Conservation (phyloP, 2,888 invertebrate species). For the Lordiphosa fenestrarum region DNA sequence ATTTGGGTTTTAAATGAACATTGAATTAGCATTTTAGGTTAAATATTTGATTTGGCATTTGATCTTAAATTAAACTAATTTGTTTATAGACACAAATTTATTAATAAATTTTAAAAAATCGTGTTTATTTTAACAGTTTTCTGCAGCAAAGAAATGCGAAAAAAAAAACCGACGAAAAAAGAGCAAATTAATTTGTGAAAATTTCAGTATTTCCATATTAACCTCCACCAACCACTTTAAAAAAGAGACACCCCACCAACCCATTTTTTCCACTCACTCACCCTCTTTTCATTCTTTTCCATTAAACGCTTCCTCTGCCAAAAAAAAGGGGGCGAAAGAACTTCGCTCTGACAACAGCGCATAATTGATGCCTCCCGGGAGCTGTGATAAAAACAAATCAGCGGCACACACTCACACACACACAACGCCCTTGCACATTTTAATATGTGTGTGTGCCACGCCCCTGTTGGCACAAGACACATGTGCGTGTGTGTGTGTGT, state of each 20-base stretch:
- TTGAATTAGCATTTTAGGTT: no score
- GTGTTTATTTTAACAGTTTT: no score
- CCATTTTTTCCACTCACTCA: slow-evolving; percentile 5
- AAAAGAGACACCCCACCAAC: slow-evolving; percentile 15
- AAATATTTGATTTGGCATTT: no score
- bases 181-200: no score
- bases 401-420: slow-evolving; percentile 53
- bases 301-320: slow-evolving; percentile 34
- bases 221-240: slow-evolving; percentile 19
- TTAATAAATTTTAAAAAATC: no score
- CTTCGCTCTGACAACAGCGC: slow-evolving; percentile 42
- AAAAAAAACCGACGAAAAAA: no score
- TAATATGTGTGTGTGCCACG: slow-evolving; percentile 15
- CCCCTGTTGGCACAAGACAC: slow-evolving; percentile 11
- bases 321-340: slow-evolving; percentile 4
- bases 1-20: no score
- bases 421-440: slow-evolving; percentile 11
- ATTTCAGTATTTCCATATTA: no score
- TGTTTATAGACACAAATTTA: no score
- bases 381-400: slow-evolving; percentile 73
- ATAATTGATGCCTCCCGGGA: slow-evolving; percentile 72
- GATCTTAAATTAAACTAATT: no score
- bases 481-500: slow-evolving; percentile 11
- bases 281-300: slow-evolving; percentile 27
- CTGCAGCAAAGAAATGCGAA: no score